Evolutionary conservation across 2,888 invertebrate genomes (phyloP).

Genomic region (Tetranychus piercei): DNA sequence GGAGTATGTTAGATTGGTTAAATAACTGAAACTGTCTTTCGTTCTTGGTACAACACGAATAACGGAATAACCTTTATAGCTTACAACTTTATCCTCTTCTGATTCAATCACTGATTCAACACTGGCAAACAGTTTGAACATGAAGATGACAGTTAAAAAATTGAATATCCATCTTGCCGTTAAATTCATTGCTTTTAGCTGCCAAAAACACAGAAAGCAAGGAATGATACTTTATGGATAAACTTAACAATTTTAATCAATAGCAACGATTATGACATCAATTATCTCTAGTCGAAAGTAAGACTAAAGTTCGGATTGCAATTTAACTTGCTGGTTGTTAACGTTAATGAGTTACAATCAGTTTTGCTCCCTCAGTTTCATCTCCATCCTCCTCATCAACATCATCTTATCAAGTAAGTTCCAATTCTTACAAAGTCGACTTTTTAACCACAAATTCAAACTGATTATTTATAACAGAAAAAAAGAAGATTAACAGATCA

Average conservation of each 20-base stretch:
- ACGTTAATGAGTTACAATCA: neutral
- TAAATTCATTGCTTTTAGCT: neutral
- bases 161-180: neutral
- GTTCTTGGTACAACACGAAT: constrained; percentile 20
- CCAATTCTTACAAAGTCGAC: too few relatives aligned
- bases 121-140: too few relatives aligned
- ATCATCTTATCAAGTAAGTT: too few relatives aligned
- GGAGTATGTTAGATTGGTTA: constrained; percentile 6
- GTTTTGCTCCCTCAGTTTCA: neutral
- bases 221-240: neutral
- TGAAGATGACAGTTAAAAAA: neutral
- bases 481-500: too few relatives aligned
- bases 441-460: too few relatives aligned
- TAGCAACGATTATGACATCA: neutral
- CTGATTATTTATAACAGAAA: too few relatives aligned
- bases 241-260: neutral
- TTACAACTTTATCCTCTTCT: neutral
- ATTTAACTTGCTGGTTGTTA: neutral
- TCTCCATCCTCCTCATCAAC: too few relatives aligned
- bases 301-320: neutral
- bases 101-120: neutral
- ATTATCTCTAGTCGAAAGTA: neutral
- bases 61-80: constrained; percentile 17
- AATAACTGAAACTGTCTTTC: constrained; percentile 18
- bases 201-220: too few relatives aligned